Percentiles rank a stretch among this genome's conserved stretches.
These are phyloP conservation scores for Tychaedon coryphoeus DNA, from an alignment of 2,113 vertebrate genomes.

Conservation along the genomic window DNA sequence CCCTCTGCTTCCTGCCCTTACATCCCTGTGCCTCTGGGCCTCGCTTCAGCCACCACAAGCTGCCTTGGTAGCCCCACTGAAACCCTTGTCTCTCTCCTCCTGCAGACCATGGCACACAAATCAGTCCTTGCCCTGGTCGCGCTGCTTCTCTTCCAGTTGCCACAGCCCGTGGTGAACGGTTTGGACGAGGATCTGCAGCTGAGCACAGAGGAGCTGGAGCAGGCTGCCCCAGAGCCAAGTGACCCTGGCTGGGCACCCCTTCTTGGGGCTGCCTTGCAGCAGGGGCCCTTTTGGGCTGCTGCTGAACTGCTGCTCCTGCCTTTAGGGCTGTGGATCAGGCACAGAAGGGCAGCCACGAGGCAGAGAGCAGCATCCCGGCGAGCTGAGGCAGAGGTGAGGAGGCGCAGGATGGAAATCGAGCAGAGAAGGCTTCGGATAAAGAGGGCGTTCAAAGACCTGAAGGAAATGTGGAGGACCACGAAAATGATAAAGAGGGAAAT, in stretches of 20 bases:
- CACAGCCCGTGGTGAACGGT: neutral
- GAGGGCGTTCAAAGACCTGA: too few relatives aligned
- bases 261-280: too few relatives aligned
- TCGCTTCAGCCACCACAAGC: too few relatives aligned
- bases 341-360: neutral
- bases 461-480: too few relatives aligned
- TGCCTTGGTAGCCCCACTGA: neutral
- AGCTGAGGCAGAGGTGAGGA: too few relatives aligned
- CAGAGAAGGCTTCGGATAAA: neutral
- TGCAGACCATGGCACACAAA: neutral
- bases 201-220: neutral
- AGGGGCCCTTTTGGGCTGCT: neutral
- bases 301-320: neutral
- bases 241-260: neutral
- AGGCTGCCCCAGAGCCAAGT: neutral
- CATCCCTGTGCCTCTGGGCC: neutral
- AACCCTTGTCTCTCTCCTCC: neutral
- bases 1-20: neutral
- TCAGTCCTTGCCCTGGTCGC: neutral
- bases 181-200: neutral
- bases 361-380: accelerated
- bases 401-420: accelerated
- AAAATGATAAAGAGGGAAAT: too few relatives aligned
- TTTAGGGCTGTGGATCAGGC: neutral
- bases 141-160: neutral